Conservation (phyloP, 2,888 invertebrate genomes). For the Dryadula phaetusa region DNA sequence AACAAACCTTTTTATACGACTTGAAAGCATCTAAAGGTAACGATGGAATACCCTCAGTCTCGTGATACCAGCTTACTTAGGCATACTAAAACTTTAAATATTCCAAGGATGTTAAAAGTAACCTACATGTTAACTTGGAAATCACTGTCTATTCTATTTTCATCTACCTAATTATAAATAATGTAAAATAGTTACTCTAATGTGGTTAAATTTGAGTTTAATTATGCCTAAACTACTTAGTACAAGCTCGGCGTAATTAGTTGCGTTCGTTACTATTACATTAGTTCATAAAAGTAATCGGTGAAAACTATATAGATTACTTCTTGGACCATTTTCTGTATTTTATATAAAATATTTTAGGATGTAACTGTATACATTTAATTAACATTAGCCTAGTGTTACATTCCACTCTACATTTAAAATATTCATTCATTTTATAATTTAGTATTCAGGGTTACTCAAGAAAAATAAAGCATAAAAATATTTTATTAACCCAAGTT, state of each 20-base stretch:
- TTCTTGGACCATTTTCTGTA: no score
- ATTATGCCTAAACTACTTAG: no score
- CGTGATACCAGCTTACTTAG: not conserved
- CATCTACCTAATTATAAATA: not conserved
- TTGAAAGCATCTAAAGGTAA: slow-evolving; percentile 21
- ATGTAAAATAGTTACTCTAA: no score
- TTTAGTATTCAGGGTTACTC: slow-evolving; percentile 6
- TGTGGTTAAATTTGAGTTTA: no score
- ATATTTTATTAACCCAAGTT: slow-evolving; percentile 3
- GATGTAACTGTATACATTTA: no score
- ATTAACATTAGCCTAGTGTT: no score
- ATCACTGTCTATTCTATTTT: not conserved
- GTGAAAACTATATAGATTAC: no score
- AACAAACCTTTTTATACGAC: slow-evolving; percentile 21
- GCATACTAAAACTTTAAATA: not conserved
- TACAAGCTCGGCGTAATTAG: no score
- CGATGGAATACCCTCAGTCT: slow-evolving; percentile 4
- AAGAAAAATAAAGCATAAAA: not conserved
- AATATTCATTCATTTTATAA: not conserved
- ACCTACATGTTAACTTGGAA: not conserved
- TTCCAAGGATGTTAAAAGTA: not conserved
- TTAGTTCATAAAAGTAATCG: no score
- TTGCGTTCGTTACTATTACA: no score
- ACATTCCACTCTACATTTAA: no score
- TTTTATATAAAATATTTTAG: no score